Evolutionary conservation across 2,888 invertebrate genomes (phyloP).

Genomic region (Lepidochrysops patricia): DNA sequence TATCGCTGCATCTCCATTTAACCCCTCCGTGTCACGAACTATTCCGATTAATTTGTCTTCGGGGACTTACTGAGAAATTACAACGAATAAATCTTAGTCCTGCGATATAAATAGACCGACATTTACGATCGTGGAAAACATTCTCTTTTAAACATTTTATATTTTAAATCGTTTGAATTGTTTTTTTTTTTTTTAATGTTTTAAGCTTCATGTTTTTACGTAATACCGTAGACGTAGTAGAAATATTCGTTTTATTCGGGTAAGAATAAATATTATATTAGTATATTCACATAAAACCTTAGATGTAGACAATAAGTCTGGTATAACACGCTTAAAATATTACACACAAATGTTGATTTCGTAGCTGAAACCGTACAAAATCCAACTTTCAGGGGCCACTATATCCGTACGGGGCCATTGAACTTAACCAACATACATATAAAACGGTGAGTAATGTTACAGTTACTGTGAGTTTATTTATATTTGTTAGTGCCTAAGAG

Average conservation of each 20-base stretch:
- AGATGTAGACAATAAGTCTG: neutral
- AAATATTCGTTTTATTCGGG: neutral
- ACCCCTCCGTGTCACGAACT: neutral
- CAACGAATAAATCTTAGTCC: neutral
- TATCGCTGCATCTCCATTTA: neutral
- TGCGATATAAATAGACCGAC: neutral
- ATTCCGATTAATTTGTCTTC: slow-evolving; percentile 8
- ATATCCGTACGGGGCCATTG: neutral
- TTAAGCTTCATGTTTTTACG: neutral
- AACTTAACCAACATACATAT: slow-evolving; percentile 1
- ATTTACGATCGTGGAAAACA: neutral
- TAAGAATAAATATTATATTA: neutral
- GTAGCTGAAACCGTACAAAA: neutral
- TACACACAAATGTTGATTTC: neutral
- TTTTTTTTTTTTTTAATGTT: neutral
- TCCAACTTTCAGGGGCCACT: neutral
- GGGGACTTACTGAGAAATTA: slow-evolving; percentile 5
- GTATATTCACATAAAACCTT: neutral
- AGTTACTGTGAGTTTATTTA: slow-evolving; percentile 3
- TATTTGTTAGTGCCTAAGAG: slow-evolving; percentile 7
- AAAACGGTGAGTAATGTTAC: slow-evolving; percentile 8
- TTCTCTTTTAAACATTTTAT: neutral
- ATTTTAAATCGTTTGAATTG: neutral
- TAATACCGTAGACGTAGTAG: neutral
- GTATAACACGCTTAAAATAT: neutral